Conservation (phyloP, 2,888 invertebrate genomes). For the Hirtodrosophila trivittata region DNA sequence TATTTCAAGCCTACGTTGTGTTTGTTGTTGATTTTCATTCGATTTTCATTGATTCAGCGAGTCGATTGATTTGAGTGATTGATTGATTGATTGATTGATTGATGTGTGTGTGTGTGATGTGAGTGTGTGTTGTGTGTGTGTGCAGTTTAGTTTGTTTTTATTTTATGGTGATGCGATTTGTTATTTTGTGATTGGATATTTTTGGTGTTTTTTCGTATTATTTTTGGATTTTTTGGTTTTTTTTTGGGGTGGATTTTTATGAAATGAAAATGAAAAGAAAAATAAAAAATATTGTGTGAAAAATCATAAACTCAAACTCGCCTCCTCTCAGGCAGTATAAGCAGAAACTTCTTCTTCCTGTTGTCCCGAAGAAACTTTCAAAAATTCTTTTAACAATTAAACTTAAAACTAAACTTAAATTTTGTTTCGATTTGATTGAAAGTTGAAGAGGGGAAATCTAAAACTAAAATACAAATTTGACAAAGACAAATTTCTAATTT, state of each 20-base stretch:
- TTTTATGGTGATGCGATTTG: not conserved
- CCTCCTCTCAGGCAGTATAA: constrained; percentile 39
- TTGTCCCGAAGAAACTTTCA: constrained; percentile 6
- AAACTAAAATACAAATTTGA: constrained; percentile 30
- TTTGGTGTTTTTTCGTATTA: constrained; percentile 9
- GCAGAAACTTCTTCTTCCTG: constrained; percentile 17
- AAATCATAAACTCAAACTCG: constrained; percentile 66
- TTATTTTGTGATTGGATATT: constrained; percentile 28
- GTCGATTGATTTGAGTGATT: constrained; percentile 6
- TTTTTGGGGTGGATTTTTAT: constrained; percentile 43
- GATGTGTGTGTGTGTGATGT: constrained; percentile 13
- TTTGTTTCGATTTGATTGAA: not conserved
- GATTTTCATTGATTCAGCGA: not conserved
- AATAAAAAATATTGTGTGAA: constrained; percentile 75
- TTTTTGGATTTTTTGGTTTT: constrained; percentile 14
- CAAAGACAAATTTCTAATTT: constrained; percentile 15
- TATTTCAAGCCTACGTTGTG: constrained; percentile 49
- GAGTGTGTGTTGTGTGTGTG: constrained; percentile 31
- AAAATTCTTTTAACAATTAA: not conserved
- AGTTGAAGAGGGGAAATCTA: constrained; percentile 35
- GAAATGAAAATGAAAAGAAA: constrained; percentile 80
- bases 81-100: constrained; percentile 19
- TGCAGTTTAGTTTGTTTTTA: constrained; percentile 30
- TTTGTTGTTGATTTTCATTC: constrained; percentile 16
- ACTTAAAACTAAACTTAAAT: constrained; percentile 41